These are phyloP conservation scores for Pteria penguin DNA, from an alignment of 2,888 invertebrate species.

Conservation along the genomic window DNA sequence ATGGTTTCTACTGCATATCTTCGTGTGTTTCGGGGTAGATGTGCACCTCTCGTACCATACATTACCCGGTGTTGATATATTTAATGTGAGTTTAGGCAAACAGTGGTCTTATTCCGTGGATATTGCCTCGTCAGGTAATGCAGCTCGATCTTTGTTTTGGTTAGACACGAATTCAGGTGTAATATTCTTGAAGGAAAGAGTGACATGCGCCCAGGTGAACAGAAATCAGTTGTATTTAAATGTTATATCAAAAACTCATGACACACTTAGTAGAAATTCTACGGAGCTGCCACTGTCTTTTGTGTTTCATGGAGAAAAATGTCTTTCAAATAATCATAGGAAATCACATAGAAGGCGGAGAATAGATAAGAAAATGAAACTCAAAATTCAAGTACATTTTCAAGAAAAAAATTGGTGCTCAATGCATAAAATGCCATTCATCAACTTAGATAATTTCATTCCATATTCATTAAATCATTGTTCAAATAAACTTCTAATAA, in stretches of 20 bases:
- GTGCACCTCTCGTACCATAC: constrained; percentile 49
- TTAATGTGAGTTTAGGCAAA: constrained; percentile 78
- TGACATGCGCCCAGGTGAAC: constrained; percentile 48
- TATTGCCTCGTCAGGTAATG: constrained; percentile 30
- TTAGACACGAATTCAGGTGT: constrained; percentile 59
- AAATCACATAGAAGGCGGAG: constrained; percentile 30
- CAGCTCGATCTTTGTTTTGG: constrained; percentile 46
- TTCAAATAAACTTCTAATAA: constrained; percentile 40
- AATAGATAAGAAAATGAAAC: neutral
- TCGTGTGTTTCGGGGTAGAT: constrained; percentile 42
- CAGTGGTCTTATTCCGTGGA: constrained; percentile 80
- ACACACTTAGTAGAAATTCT: constrained; percentile 49
- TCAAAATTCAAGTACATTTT: constrained; percentile 5
- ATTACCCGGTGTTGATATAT: constrained; percentile 53
- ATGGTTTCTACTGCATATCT: constrained; percentile 31
- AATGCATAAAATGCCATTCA: constrained; percentile 39
- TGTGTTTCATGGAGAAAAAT: constrained; percentile 57
- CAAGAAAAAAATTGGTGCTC: constrained; percentile 47
- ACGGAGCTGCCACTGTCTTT: constrained; percentile 61
- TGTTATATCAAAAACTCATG: constrained; percentile 54
- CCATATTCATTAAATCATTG: constrained; percentile 43
- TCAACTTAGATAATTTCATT: constrained; percentile 46
- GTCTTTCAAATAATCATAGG: constrained; percentile 45
- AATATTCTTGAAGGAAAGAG: constrained; percentile 49
- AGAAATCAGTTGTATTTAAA: constrained; percentile 54